Conservation (phyloP, 2,113 vertebrate species). For the Ptyas mucosa region DNA sequence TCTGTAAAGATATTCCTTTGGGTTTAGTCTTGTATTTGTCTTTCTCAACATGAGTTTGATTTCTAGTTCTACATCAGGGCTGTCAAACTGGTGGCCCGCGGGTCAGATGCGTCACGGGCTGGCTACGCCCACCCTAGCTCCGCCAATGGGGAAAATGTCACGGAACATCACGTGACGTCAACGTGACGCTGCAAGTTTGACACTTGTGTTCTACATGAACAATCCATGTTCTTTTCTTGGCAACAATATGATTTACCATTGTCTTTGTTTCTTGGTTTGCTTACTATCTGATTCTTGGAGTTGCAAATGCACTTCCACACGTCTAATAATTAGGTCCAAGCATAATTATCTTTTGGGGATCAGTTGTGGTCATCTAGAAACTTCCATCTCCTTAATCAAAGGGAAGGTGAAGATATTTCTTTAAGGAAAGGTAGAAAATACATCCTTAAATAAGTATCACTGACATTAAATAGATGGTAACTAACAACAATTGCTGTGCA, state of each 20-base stretch:
- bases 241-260: neutral
- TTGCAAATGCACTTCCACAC: neutral
- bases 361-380: too few relatives aligned
- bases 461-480: neutral
- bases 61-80: neutral
- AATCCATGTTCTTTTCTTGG: neutral
- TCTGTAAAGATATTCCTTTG: neutral
- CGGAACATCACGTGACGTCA: too few relatives aligned
- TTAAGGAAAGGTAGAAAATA: too few relatives aligned
- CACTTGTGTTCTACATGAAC: too few relatives aligned
- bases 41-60: neutral
- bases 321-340: neutral
- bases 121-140: too few relatives aligned
- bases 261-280: neutral
- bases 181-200: too few relatives aligned
- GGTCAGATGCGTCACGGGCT: accelerated
- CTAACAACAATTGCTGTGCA: neutral
- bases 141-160: too few relatives aligned
- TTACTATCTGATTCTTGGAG: neutral
- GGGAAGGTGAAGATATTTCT: neutral
- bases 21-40: neutral
- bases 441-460: too few relatives aligned
- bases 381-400: too few relatives aligned
- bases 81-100: too few relatives aligned
- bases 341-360: too few relatives aligned